Evolutionary conservation across 92 coral and sea anemone species (phyloP).

Genomic region (Zoanthus solanderi): DNA sequence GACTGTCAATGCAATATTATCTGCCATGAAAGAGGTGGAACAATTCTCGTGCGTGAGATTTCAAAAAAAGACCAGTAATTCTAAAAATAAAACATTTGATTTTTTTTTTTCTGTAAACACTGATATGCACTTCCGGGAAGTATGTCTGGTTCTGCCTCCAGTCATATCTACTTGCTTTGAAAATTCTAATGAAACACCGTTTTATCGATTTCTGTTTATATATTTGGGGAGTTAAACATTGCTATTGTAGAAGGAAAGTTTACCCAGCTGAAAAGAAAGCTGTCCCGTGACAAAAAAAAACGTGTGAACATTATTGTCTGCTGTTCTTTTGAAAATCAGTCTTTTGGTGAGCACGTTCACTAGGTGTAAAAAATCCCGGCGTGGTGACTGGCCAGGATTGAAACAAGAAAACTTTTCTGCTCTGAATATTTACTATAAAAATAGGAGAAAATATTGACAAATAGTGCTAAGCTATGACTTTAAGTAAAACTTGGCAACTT

Average conservation of each 20-base stretch:
- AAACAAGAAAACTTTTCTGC: neutral
- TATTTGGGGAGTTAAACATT: constrained; percentile 3
- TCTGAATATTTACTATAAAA: neutral
- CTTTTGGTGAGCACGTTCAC: neutral
- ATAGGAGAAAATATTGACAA: neutral
- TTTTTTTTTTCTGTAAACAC: neutral
- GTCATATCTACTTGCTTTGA: neutral
- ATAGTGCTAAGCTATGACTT: neutral
- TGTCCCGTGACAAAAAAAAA: constrained; percentile 37
- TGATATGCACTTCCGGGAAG: neutral
- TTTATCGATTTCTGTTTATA: constrained; percentile 10
- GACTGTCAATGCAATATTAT: constrained; percentile 52
- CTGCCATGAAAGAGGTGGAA: constrained; percentile 76
- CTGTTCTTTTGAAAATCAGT: neutral
- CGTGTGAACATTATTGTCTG: constrained; percentile 23
- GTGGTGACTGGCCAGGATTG: neutral
- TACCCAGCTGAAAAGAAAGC: constrained; percentile 17
- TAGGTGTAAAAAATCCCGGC: neutral
- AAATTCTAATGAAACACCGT: constrained; percentile 27
- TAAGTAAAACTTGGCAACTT: neutral
- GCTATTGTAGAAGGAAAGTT: constrained; percentile 21
- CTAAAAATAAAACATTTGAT: too few species aligned
- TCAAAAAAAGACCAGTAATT: constrained; percentile 55
- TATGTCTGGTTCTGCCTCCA: neutral
- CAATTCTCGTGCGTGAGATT: constrained; percentile 83